These are phyloP conservation scores for Hypotaenidia okinawae DNA, from an alignment of 2,797 vertebrate genomes.

Conservation along the genomic window DNA sequence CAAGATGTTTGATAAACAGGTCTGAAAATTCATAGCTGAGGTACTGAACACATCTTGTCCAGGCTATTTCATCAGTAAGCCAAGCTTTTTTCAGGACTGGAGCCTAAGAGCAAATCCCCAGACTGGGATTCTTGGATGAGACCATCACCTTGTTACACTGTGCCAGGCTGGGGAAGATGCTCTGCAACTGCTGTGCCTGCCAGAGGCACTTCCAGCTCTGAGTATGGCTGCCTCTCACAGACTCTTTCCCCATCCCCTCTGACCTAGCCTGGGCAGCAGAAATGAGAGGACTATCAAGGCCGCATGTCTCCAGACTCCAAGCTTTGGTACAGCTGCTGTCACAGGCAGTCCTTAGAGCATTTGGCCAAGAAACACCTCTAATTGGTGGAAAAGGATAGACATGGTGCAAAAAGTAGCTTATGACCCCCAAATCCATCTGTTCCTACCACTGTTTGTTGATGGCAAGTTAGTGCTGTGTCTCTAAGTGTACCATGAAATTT, in stretches of 20 bases:
- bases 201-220: background rate
- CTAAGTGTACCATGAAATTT: background rate
- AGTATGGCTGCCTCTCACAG: background rate
- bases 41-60: background rate
- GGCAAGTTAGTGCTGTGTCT: background rate
- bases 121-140: background rate
- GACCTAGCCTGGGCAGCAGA: background rate
- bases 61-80: background rate
- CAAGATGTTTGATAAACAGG: background rate
- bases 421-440: background rate
- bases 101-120: background rate
- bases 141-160: background rate
- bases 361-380: background rate
- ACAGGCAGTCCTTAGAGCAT: background rate
- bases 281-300: background rate
- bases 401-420: background rate
- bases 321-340: background rate
- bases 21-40: background rate
- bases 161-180: background rate
- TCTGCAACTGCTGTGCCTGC: background rate
- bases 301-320: background rate
- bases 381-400: background rate
- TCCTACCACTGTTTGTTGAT: background rate
- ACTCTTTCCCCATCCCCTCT: fast-evolving
- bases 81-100: background rate